Evolutionary conservation across 2,888 invertebrate genomes (phyloP), one percentile per base, ranked within the genome.

Genomic region (Lithosia quadra): DNA sequence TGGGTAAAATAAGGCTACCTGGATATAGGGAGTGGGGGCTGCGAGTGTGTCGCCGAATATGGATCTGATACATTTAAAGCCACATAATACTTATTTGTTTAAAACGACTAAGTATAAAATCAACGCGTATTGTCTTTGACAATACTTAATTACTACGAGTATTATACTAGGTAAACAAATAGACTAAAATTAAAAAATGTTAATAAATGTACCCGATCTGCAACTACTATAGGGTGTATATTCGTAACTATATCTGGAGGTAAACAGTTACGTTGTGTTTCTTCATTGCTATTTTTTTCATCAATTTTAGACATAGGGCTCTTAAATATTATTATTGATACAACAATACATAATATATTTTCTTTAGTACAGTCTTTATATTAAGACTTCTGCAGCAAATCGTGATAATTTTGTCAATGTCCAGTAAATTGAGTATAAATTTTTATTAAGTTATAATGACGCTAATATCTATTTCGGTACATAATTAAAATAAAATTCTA

Each of bases 201-300:
- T 18, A 9, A 7, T 36, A 18, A 1, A n/a, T n/a, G 60, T 36
- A 66, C 65, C 60, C 36, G 53, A 58, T 34, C 58, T 18, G 53
- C 62, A 34, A 2, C 15, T 13, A 67, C 24, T 67, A 67, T 71
- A 9, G 33, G 21, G 10, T 62, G 67, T 11, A 63, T 2, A 73
- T 91, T 91, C 1, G 62, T 62, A 36, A 28, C 11, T 72, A 91
- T 82, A 15, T 84, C n/a, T 13, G 86, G 86, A 13, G 91, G 90
- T 33, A 90, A 64, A 39, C 36, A 4, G 28, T 22, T 36, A 34
- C 15, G 18, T 57, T n/a, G 55, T 24, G 55, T 18, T 24, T 64
- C 64, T 13, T 64, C 56, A 1, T 56, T 10, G 22, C 15, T 57
- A 39, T 13, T 53, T 53, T 63, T 63, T 0, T 63, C 63, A 11